These are phyloP conservation scores for Isaurus tuberculatus DNA, from an alignment of 92 coral and sea anemone genomes.

Conservation along the genomic window DNA sequence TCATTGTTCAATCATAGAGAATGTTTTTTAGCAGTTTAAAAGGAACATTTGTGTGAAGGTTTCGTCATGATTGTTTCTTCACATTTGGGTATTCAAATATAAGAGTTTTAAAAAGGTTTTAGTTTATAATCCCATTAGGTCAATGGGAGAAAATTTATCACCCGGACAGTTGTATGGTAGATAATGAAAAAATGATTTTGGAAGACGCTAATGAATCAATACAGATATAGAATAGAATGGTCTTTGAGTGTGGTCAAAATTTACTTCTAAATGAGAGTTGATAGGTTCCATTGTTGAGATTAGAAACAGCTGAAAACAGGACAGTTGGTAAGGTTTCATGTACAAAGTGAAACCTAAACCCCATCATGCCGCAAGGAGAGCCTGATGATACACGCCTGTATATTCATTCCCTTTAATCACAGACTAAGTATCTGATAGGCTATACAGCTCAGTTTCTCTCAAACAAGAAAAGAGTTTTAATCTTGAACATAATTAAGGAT, in stretches of 20 bases:
- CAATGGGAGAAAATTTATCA: not conserved
- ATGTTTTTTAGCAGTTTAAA: not conserved
- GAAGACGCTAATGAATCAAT: slow-evolving; percentile 16
- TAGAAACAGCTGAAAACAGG: not conserved
- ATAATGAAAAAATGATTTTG: not conserved
- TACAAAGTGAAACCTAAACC: too few species aligned
- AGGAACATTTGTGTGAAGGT: not conserved
- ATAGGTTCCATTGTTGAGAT: not conserved
- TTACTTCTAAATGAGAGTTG: not conserved
- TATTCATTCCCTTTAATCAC: too few species aligned
- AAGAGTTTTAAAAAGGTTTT: not conserved
- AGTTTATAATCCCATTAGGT: not conserved
- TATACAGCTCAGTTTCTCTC: too few species aligned
- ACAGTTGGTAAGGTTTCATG: too few species aligned
- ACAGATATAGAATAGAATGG: not conserved
- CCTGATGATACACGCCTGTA: too few species aligned
- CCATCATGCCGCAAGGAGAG: too few species aligned
- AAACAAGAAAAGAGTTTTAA: too few species aligned
- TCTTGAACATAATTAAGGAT: too few species aligned
- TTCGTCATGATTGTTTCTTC: not conserved
- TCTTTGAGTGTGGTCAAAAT: slow-evolving; percentile 12
- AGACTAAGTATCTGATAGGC: too few species aligned
- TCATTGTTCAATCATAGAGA: too few species aligned
- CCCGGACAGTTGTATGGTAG: not conserved
- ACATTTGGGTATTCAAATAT: too few species aligned